Base-by-base conservation (phyloP, 2,888 invertebrate species). In the Cephus pygmeus region DNA sequence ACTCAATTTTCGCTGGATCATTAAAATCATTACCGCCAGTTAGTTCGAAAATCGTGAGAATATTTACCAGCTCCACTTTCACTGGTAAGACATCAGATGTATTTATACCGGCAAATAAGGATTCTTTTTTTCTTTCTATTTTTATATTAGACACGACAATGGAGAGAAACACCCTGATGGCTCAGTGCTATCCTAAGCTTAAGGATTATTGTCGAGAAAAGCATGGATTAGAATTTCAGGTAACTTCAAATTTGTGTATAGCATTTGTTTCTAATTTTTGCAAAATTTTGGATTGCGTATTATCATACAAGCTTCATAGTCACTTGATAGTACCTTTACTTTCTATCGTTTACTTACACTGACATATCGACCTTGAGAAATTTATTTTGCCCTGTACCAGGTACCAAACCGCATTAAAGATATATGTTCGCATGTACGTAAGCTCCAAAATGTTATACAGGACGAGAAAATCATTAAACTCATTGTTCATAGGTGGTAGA, bases 51-150 rank as follows among this genome's bases (percentile, higher is more conserved):
- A 98, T 99, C 88, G 99, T 99, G 35, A 94, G 99, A 85, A 99
- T 99, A 87, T 99, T 99, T 91, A 99, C 98, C 81, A 98, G 98
- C 89, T 99, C 99, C 0, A 99, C 99, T 0, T 99, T 99, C 89
- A 99, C 99, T 88, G 99, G 98, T 98, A 92, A 92, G 85, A 71
- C 12, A 34, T 34, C 33, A 34, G 31, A 31, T 33, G 9, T 33
- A 71, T 71, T 71, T 71, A 15, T 12, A 34, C 9, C 6, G 33
- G 6, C 12, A 71, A 6, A 71, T 71, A 31, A 71, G 9, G 11
- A 33, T 31, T 71, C 12, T n/a, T 30, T 76, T 73, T 56, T 12
- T 12, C 35, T 69, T 77, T 33, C 4, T n/a, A 69, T 77, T 69
- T 75, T 15, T 33, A 36, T 40, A 11, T 40, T 91, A 98, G 99